Percentiles rank a stretch among this genome's conserved stretches.
Conservation (phyloP, 2,888 invertebrate genomes). For the Slavum lentiscoides region DNA sequence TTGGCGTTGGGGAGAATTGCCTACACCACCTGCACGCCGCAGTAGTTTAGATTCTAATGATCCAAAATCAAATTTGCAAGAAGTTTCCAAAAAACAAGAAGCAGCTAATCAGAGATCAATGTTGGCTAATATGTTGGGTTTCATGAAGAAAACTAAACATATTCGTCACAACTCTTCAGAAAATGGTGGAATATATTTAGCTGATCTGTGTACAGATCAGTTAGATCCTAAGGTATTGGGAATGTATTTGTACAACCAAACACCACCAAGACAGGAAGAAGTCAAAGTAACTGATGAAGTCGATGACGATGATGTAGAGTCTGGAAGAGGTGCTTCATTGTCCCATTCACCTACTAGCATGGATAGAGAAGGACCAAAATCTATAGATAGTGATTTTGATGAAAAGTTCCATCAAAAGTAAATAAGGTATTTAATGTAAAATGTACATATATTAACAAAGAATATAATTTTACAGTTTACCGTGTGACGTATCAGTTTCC, state of each 20-base stretch:
- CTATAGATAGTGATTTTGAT: slow-evolving; percentile 72
- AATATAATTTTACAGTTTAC: slow-evolving; percentile 40
- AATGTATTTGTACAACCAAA: slow-evolving; percentile 69
- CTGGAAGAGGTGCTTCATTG: slow-evolving; percentile 92
- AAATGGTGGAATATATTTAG: slow-evolving; percentile 85
- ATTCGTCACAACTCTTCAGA: slow-evolving; percentile 66
- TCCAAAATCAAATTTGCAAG: slow-evolving; percentile 58
- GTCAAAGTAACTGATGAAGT: slow-evolving; percentile 37
- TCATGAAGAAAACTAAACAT: slow-evolving; percentile 78
- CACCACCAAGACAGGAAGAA: slow-evolving; percentile 37
- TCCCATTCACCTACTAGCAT: slow-evolving; percentile 91
- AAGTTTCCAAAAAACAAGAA: slow-evolving; percentile 54
- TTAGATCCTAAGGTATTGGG: slow-evolving; percentile 91
- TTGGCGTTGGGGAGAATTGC: slow-evolving; percentile 91
- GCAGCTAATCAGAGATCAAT: slow-evolving; percentile 67
- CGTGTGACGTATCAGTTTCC: slow-evolving; percentile 71
- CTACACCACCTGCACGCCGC: slow-evolving; percentile 63
- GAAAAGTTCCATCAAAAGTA: slow-evolving; percentile 60
- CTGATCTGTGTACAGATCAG: slow-evolving; percentile 86
- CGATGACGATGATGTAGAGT: slow-evolving; percentile 88
- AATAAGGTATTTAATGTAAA: slow-evolving; percentile 4
- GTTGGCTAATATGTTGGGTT: slow-evolving; percentile 88
- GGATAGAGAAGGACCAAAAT: slow-evolving; percentile 49
- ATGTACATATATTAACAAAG: background rate
- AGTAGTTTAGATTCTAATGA: slow-evolving; percentile 53